Conservation (phyloP, 2,888 invertebrate species). For the Temnothorax unifasciatus region DNA sequence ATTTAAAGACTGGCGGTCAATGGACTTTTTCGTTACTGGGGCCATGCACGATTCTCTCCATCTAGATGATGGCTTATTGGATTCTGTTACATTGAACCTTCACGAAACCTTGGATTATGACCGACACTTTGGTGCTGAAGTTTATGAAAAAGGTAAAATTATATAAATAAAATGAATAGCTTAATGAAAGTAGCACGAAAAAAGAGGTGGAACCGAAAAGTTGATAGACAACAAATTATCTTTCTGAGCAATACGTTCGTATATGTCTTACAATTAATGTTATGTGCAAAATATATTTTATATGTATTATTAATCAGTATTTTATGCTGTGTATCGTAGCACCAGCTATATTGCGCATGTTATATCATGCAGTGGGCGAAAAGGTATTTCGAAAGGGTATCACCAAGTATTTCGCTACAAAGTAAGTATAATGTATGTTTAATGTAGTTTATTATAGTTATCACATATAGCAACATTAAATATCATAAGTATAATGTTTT, state of each 20-base stretch:
- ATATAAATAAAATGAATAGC: background rate
- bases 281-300: background rate
- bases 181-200: background rate
- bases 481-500: too few relatives aligned
- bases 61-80: too few relatives aligned
- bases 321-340: constrained; percentile 38
- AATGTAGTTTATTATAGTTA: too few relatives aligned
- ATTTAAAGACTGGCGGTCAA: too few relatives aligned
- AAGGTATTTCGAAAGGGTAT: constrained; percentile 86
- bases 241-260: background rate
- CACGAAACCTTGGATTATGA: too few relatives aligned
- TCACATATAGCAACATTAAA: too few relatives aligned
- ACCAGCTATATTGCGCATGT: constrained; percentile 87
- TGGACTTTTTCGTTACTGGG: too few relatives aligned
- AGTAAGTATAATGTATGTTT: too few relatives aligned
- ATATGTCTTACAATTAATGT: background rate
- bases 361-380: constrained; percentile 87
- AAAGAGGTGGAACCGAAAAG: background rate
- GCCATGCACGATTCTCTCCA: too few relatives aligned
- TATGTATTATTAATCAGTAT: background rate
- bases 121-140: too few relatives aligned
- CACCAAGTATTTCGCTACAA: constrained; percentile 71
- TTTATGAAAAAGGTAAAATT: background rate
- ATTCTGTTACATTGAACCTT: too few relatives aligned
- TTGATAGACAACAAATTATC: background rate